phyloP scores from a whole-genome alignment of 2,888 invertebrate species.

The Panopea generosa region DNA sequence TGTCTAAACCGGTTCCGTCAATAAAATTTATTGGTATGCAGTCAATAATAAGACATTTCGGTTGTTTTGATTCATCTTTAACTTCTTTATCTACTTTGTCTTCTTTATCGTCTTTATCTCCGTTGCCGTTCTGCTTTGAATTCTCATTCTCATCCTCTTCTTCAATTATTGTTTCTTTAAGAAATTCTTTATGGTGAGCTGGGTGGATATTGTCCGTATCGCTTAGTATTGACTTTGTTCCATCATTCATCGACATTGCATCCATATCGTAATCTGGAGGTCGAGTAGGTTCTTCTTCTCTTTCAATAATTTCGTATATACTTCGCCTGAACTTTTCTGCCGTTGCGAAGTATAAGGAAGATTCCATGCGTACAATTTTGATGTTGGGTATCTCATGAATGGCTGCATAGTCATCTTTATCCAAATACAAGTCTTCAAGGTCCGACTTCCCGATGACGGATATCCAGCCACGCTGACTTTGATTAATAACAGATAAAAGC shows the following conservation, averaged over 20 bases:
- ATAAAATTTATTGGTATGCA: conserved; percentile 79
- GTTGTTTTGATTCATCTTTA: neutral
- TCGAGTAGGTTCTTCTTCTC: neutral
- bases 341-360: conserved; percentile 81
- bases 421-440: conserved; percentile 68
- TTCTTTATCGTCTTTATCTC: conserved; percentile 4
- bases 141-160: conserved; percentile 32
- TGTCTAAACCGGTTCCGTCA: conserved; percentile 76
- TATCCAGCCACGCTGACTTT: conserved; percentile 76
- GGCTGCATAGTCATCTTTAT: conserved; percentile 70
- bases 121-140: neutral
- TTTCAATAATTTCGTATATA: conserved; percentile 75
- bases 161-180: conserved; percentile 33
- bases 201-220: neutral
- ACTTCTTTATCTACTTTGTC: conserved; percentile 19
- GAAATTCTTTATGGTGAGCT: conserved; percentile 9
- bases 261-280: too few relatives aligned
- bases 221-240: neutral
- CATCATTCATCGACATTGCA: too few relatives aligned
- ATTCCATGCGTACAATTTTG: conserved; percentile 81
- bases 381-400: conserved; percentile 72
- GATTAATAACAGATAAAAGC: conserved; percentile 75
- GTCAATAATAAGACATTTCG: conserved; percentile 72
- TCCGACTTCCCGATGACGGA: conserved; percentile 69
- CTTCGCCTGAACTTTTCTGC: conserved; percentile 79